Conservation (phyloP, 2,113 vertebrate genomes). For the Toxotes jaculatrix region DNA sequence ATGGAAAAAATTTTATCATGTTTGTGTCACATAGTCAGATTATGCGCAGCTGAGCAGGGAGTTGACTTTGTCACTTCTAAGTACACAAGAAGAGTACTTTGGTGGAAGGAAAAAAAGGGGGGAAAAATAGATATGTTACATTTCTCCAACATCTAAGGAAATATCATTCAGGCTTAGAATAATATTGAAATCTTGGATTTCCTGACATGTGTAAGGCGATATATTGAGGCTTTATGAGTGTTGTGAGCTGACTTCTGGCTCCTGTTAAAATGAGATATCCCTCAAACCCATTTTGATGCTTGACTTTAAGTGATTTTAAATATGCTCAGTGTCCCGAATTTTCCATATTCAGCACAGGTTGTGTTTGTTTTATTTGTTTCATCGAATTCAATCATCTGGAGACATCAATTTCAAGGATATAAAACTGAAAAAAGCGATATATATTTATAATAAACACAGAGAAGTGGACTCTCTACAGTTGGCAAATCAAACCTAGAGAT, state of each 20-base stretch:
- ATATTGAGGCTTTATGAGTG: constrained; percentile 81
- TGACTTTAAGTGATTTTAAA: constrained; percentile 82
- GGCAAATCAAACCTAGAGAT: constrained; percentile 49
- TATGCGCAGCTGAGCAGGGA: constrained; percentile 73
- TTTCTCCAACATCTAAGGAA: constrained; percentile 79
- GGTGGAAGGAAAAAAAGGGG: constrained; percentile 27
- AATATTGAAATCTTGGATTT: constrained; percentile 82
- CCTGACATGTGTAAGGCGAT: constrained; percentile 80
- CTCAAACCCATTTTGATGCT: constrained; percentile 77
- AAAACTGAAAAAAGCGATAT: constrained; percentile 43
- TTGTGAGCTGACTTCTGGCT: constrained; percentile 76
- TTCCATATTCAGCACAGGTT: constrained; percentile 75
- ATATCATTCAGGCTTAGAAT: constrained; percentile 82
- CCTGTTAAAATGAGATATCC: constrained; percentile 81
- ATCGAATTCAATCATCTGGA: constrained; percentile 70
- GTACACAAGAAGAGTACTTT: constrained; percentile 66
- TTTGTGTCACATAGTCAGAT: constrained; percentile 82
- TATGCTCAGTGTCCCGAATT: constrained; percentile 67
- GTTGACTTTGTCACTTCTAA: constrained; percentile 77
- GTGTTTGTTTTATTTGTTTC: constrained; percentile 80
- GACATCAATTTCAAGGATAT: constrained; percentile 72
- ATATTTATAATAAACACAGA: constrained; percentile 65
- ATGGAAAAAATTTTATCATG: constrained; percentile 69
- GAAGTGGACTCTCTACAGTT: constrained; percentile 47
- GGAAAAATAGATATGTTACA: constrained; percentile 70